Base-by-base conservation (phyloP, 2,888 invertebrate species). In the Tenthredo livida region DNA sequence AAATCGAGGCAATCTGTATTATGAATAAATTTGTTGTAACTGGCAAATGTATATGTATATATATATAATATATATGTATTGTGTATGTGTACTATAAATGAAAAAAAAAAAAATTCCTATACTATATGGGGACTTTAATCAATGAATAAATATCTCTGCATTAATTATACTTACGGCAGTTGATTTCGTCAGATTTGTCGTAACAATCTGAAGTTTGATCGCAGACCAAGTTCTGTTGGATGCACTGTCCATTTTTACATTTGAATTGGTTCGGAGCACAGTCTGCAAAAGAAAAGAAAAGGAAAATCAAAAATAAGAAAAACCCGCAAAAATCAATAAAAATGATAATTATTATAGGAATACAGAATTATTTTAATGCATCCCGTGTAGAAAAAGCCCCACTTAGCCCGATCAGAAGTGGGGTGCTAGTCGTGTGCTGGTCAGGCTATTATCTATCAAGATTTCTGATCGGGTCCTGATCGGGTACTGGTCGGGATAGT, bases 231-330 rank as follows among this genome's bases (percentile, higher is more conserved):
- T 90, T 92, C 67, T 89, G 90, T 61, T 95, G 94, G 87, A 96
- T 95, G 92, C 96, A 97, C 40, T 92, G 91, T 5, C 95, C 95
- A 92, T 95, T 95, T 85, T 92, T 93, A 91, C 97, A 97, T 86
- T 93, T 94, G 92, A 95, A 96, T 90, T 96, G 94, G 84, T 94
- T 93, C 1, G 92, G 65, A 1, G 90, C 91, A 90, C 96, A 96
- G 70, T 93, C 95, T 94, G 92, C 9, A 37, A 37, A 37, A 7
- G 2, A 37, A 7, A 37, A 7, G 6, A 37, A 7, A 37, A 7
- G 4, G 93, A 92, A 86, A 86, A 84, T 87, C 86, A 85, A 92
- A 86, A 86, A 84, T 87, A 86, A 85, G 25, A 61, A 21, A 25
- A 29, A 10, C 9, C 21, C n/a, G n/a, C n/a, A 6, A 43, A 0